Base-by-base conservation (phyloP, 2,113 vertebrate genomes). In the Antechinus flavipes region DNA sequence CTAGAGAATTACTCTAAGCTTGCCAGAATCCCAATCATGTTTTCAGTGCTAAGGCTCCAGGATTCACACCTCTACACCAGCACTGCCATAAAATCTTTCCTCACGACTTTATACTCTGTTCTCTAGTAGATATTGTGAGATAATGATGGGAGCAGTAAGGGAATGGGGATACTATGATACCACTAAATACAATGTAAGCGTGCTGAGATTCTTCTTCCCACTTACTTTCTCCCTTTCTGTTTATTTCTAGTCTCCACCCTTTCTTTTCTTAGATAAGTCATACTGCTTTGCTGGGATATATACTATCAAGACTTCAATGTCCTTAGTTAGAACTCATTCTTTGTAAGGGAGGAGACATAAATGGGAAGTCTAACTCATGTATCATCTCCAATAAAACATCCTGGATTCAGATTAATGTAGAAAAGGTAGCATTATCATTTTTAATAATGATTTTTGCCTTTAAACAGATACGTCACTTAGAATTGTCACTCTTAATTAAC, bases 281-380 rank as follows among this genome's bases (percentile, higher is more conserved):
- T 42, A 84, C n/a, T 84, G 27, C n/a, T 84, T 35, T n/a, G 61
- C 14, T 68, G 14, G 14, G 16, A 2, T 35, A 68, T n/a, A 4
- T 76, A 76, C 35, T 84, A 84, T 42, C n/a, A 84, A 84, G 68
- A 23, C 6, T 84, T 27, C 35, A 26, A 3, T 49, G 7, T 30
- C 56, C 90, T 97, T 42, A 56, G 30, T 90, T 94, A 56, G 61
- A 76, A 91, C 30, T 26, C 90, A 54, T 84, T 84, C 54, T 68
- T 56, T 89, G 11, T 47, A 54, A 54, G 52, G 47, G 42, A 53
- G 92, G 49, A 91, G 89, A 54, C 30, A 46, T 1, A 19, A 92
- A 68, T 1, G 3, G 68, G 19, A 42, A 91, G 92, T 90, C 47
- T 0, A 91, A 91, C 26, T 0, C n/a, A 47, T 42, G 22, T 35